Conservation (phyloP, 2,888 invertebrate genomes). For the Caprella mutica region DNA sequence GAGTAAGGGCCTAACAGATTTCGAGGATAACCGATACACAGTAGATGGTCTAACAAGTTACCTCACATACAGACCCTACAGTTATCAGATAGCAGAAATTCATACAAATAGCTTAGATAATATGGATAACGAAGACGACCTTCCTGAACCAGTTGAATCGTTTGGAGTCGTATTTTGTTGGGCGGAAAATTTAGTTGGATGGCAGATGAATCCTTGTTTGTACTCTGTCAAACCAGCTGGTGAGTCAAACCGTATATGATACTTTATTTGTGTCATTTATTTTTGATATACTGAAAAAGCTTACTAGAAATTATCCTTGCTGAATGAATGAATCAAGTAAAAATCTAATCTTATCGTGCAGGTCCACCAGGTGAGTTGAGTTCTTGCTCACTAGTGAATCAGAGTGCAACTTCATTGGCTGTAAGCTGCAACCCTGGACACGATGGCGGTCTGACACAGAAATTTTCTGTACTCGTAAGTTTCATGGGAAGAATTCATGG, state of each 20-base stretch:
- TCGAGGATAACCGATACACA: conserved; percentile 8
- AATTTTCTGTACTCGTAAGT: conserved; percentile 17
- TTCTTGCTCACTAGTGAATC: conserved; percentile 24
- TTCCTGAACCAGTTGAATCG: not conserved
- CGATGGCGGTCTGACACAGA: conserved; percentile 24
- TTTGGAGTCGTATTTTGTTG: conserved; percentile 28
- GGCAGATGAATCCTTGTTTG: conserved; percentile 22
- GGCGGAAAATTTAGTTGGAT: conserved; percentile 18
- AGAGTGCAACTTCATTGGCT: conserved; percentile 21
- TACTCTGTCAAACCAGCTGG: conserved; percentile 31
- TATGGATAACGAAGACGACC: not conserved
- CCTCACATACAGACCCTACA: conserved; percentile 4
- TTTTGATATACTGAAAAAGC: no score
- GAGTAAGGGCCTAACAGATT: conserved; percentile 19
- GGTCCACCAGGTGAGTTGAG: conserved; percentile 21
- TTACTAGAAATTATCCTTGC: no score
- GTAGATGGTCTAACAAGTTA: conserved; percentile 1
- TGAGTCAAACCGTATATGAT: no score
- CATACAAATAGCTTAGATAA: conserved; percentile 11
- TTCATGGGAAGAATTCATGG: no score
- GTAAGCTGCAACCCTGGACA: conserved; percentile 22
- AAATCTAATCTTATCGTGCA: not conserved
- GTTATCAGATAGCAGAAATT: conserved; percentile 2
- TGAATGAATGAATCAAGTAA: not conserved
- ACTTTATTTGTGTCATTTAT: no score